Conservation (phyloP, 2,888 invertebrate species). For the Scrobipalpa costella region DNA sequence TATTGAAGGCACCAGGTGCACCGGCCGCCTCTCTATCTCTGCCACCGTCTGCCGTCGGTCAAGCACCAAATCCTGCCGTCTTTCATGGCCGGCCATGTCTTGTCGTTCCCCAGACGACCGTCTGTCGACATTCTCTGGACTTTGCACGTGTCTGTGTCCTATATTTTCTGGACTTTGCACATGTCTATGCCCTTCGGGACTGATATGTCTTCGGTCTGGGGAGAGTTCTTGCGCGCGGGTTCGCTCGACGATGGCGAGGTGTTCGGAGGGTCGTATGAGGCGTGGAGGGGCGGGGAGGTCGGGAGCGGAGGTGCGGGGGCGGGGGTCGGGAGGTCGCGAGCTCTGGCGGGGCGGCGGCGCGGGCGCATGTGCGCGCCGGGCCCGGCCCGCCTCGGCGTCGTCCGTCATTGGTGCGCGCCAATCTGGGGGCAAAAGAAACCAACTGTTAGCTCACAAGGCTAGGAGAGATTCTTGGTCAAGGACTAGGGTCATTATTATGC, state of each 20-base stretch:
- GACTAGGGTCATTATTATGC: too few relatives aligned
- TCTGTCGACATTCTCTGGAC: not conserved
- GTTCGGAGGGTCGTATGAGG: conserved; percentile 71
- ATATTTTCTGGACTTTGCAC: conserved; percentile 3
- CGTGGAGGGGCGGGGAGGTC: conserved; percentile 57
- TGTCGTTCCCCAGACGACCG: not conserved
- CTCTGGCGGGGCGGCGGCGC: conserved; percentile 65
- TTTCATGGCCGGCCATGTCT: not conserved
- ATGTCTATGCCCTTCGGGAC: conserved; percentile 7
- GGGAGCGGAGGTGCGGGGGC: conserved; percentile 50
- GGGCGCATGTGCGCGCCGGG: conserved; percentile 59
- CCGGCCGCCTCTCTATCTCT: conserved; percentile 48
- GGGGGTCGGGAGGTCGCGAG: conserved; percentile 60
- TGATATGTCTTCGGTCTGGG: conserved; percentile 9
- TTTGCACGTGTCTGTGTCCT: not conserved
- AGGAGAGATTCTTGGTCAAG: too few relatives aligned
- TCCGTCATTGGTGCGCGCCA: conserved; percentile 79
- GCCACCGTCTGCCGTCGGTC: conserved; percentile 4
- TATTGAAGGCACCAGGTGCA: conserved; percentile 58
- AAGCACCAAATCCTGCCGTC: conserved; percentile 15
- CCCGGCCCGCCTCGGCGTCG: conserved; percentile 71
- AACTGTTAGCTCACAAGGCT: not conserved
- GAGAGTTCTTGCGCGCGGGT: conserved; percentile 17
- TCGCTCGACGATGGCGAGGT: conserved; percentile 63
- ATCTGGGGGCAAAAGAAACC: conserved; percentile 56